Base-by-base conservation (phyloP, 2,797 vertebrate species). In the Graptemys geographica region DNA sequence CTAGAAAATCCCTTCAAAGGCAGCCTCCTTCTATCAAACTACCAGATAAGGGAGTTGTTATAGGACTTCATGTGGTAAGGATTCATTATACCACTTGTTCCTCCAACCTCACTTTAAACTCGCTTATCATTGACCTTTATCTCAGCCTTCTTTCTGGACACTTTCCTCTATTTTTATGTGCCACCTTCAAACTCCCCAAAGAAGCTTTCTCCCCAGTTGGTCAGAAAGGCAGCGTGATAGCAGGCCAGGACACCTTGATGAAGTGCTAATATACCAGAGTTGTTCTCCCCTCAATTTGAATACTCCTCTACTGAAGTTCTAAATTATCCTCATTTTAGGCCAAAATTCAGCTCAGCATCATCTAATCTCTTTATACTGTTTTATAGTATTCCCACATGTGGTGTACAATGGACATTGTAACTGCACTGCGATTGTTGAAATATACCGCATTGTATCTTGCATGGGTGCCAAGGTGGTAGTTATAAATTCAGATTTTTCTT, bases 221-320 rank as follows among this genome's bases (percentile, higher is more conserved):
- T 65, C 33, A 65, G 33, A 65, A 41, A 76, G 41, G 41, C 37
- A 44, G 52, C 13, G 33, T 25, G 31, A 7, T 90, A 51, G 49
- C 52, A 84, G 28, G n/a, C 62, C 31, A 65, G 33, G 62, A n/a
- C 33, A 65, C 8, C 8, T n/a, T 65, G 62, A 65, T 19, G 62
- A n/a, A 65, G 31, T 65, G 59, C 13, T 62, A 62, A 33, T 28
- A 62, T n/a, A 33, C 59, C 31, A 62, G 15, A 33, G 7, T 62
- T 62, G 59, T 62, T 62, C 84, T 91, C 37, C 79, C 93, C 85
- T 78, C 59, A 85, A 79, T 37, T 65, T 87, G 80, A 76, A 83
- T 5, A 87, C 80, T 62, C 33, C 15, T 65, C 33, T n/a, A 18
- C 15, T 65, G 33, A 19, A n/a, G 62, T 65, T 65, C 62, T 65